Base-by-base conservation (phyloP, 1,140 invertebrate genomes). In the Heliconius eleuchia region DNA sequence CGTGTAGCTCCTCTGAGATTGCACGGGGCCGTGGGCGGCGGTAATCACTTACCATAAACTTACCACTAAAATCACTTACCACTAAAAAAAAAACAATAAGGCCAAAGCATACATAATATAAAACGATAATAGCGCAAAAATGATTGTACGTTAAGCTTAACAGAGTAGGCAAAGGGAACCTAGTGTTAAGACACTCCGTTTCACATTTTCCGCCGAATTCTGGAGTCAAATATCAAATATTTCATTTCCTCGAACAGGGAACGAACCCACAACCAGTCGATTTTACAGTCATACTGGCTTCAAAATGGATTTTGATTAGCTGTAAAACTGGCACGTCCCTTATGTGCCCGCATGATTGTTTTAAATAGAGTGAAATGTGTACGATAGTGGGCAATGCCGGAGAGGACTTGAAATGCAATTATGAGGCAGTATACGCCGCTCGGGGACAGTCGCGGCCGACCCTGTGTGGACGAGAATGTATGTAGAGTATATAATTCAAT, bases 361-460 rank as follows among this genome's bases (percentile, higher is more conserved):
- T 50, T 77, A 77, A 30, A 72, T 77, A n/a, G 30, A 50, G 19
- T 72, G 74, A 57, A 73, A 66, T 80, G 46, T 46, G 75, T 77
- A 66, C 73, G 71, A 73, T 73, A 77, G 74, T 73, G 39, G 37
- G 83, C 89, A 88, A 85, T 80, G 76, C 11, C 74, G 55, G 57
- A 77, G 79, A 80, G 75, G 85, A 84, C 83, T 88, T 85, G 85
- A 86, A 91, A 91, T 89, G 86, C 87, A 91, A 92, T 92, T 91
- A 92, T 89, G 82, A 88, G 76, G 87, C 86, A 85, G 85, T 88
- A 85, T 87, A 82, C 82, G 80, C 76, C 79, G 85, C 85, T 86
- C 80, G 76, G 86, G 85, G 86, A 88, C 82, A 82, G 84, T 86
- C 79, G 73, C 77, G 75, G 55, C 71, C 57, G 70, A 1, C 50